A percentile compares a stretch with the other conserved stretches of the same genome.
Evolutionary conservation across 1,140 invertebrate genomes (phyloP).

Genomic region (Glomeris maerens): DNA sequence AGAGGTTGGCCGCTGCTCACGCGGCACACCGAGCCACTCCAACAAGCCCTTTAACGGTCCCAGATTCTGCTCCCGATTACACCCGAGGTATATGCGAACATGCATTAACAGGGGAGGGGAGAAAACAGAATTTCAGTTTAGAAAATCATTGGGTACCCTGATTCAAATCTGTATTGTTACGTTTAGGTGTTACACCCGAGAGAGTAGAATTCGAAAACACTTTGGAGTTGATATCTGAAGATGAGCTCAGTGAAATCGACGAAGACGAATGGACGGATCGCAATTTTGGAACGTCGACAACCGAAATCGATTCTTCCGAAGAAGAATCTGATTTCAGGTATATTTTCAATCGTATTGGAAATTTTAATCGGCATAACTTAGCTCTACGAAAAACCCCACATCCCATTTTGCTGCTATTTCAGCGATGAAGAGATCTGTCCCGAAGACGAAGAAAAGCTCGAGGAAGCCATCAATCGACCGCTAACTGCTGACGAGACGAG

Average conservation of each 20-base stretch:
- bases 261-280: slow-evolving; percentile 86
- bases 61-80: no score
- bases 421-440: slow-evolving; percentile 8
- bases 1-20: no score
- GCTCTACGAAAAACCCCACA: no score
- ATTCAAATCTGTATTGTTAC: no score
- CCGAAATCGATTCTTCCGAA: slow-evolving; percentile 51
- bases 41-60: no score
- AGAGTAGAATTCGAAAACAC: slow-evolving; percentile 62
- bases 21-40: no score
- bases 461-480: slow-evolving; percentile 44
- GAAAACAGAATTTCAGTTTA: no score
- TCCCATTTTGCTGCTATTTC: no score
- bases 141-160: no score
- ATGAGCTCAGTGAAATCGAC: slow-evolving; percentile 65
- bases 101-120: no score
- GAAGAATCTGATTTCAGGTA: slow-evolving; percentile 37
- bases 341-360: background rate
- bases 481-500: slow-evolving; percentile 48
- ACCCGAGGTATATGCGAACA: no score
- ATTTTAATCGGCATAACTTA: no score
- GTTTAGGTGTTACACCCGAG: slow-evolving; percentile 51
- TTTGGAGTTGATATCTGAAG: slow-evolving; percentile 39
- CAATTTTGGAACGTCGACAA: slow-evolving; percentile 64
- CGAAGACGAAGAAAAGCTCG: slow-evolving; percentile 39